Percentiles rank a stretch among this genome's conserved stretches.
These are phyloP conservation scores for Notarius quadriscutis DNA, from an alignment of 2,113 vertebrate species.

Conservation along the genomic window DNA sequence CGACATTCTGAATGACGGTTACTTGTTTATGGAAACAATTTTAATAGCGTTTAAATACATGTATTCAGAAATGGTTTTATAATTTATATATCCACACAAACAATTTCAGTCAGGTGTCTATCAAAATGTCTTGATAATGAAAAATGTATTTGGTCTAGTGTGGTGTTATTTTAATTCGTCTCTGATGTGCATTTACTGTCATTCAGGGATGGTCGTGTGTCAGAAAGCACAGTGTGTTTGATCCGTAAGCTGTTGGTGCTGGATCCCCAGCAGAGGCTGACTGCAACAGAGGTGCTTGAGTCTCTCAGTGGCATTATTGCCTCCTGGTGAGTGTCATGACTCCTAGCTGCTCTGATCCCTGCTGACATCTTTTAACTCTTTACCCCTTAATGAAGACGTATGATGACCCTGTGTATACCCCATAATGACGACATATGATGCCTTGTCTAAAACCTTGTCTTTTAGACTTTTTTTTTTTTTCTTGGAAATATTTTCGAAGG, in stretches of 20 bases:
- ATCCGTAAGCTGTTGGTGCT: conserved; percentile 95
- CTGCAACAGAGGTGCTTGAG: conserved; percentile 90
- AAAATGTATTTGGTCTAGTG: too few relatives aligned
- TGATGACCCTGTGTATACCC: too few relatives aligned
- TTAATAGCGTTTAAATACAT: neutral
- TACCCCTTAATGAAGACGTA: too few relatives aligned
- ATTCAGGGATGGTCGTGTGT: conserved; percentile 91
- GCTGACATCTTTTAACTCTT: neutral
- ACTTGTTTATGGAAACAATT: neutral
- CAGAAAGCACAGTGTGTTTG: conserved; percentile 95
- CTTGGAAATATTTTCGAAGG: too few relatives aligned
- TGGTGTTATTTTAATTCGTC: neutral
- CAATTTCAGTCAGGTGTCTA: neutral
- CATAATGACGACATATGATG: too few relatives aligned
- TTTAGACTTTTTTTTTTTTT: too few relatives aligned
- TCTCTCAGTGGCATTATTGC: conserved; percentile 93
- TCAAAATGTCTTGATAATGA: neutral
- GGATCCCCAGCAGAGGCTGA: conserved; percentile 94
- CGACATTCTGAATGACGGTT: neutral
- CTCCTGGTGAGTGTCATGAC: conserved; percentile 79
- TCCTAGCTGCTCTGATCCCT: neutral
- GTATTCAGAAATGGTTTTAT: neutral
- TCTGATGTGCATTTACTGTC: neutral
- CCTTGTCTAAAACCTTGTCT: too few relatives aligned
- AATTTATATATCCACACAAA: neutral